Percentiles rank a stretch among this genome's conserved stretches.
phyloP scores from a whole-genome alignment of 2,113 vertebrate genomes.

The Nicator chloris region DNA sequence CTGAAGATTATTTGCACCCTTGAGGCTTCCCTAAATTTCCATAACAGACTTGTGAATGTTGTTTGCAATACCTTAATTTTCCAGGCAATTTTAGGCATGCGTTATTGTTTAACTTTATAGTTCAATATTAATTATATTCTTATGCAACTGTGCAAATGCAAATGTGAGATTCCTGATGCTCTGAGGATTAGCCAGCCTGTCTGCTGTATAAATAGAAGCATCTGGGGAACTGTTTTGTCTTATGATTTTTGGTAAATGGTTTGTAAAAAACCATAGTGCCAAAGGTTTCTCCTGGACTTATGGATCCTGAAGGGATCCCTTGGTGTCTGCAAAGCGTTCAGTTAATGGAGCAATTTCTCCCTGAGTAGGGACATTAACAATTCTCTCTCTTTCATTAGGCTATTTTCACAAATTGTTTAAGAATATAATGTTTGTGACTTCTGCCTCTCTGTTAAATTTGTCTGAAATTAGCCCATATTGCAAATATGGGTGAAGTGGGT shows the following conservation, averaged over 20 bases:
- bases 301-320: neutral
- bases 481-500: neutral
- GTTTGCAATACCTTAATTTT: neutral
- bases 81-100: neutral
- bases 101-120: neutral
- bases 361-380: neutral
- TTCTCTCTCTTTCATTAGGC: neutral
- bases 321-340: neutral
- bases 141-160: neutral
- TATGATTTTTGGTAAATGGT: neutral
- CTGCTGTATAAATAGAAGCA: neutral
- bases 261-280: neutral
- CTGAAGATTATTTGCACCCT: neutral
- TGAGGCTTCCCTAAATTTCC: neutral
- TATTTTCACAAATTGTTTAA: neutral
- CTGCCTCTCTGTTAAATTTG: neutral
- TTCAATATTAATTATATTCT: neutral
- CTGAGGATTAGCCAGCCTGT: neutral
- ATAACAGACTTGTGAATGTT: neutral
- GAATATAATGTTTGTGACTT: neutral
- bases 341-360: neutral
- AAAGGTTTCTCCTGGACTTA: slow-evolving; percentile 6
- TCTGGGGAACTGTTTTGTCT: neutral
- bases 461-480: neutral
- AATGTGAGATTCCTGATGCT: neutral